Evolutionary conservation across 2,113 vertebrate species (phyloP).

Genomic region (Dipodomys merriami): DNA sequence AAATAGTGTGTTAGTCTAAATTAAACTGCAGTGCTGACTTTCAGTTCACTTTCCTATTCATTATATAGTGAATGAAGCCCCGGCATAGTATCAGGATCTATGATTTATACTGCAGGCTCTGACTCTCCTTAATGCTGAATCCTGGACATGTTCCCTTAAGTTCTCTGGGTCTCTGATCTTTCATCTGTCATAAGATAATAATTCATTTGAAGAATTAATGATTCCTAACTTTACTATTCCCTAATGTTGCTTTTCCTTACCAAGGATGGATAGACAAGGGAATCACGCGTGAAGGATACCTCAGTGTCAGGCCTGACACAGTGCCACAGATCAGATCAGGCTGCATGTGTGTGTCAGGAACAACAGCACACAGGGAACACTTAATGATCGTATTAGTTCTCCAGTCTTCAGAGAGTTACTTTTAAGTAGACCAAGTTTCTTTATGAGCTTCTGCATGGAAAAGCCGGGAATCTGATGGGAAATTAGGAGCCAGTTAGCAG

Average conservation of each 20-base stretch:
- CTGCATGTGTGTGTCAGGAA: background rate
- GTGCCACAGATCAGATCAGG: too few species aligned
- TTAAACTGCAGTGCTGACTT: background rate
- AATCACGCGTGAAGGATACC: background rate
- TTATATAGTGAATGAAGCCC: background rate
- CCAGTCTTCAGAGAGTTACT: background rate
- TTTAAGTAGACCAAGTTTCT: constrained; percentile 35
- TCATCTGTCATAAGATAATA: background rate
- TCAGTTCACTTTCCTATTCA: background rate
- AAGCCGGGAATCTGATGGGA: background rate
- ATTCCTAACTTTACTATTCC: too few species aligned
- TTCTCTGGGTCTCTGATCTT: background rate
- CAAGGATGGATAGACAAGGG: background rate
- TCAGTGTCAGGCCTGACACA: background rate
- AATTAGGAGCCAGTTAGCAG: background rate
- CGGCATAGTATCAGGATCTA: background rate
- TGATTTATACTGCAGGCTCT: background rate
- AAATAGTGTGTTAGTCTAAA: background rate
- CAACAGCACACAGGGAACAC: background rate
- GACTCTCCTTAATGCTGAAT: background rate
- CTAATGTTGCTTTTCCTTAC: background rate
- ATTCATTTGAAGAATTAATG: background rate
- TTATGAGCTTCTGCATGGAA: background rate
- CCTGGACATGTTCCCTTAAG: background rate
- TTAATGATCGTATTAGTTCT: background rate